A percentile compares a stretch with the other conserved stretches of the same genome.
phyloP scores from a whole-genome alignment of 2,888 invertebrate genomes.

The Hydraecia micacea region DNA sequence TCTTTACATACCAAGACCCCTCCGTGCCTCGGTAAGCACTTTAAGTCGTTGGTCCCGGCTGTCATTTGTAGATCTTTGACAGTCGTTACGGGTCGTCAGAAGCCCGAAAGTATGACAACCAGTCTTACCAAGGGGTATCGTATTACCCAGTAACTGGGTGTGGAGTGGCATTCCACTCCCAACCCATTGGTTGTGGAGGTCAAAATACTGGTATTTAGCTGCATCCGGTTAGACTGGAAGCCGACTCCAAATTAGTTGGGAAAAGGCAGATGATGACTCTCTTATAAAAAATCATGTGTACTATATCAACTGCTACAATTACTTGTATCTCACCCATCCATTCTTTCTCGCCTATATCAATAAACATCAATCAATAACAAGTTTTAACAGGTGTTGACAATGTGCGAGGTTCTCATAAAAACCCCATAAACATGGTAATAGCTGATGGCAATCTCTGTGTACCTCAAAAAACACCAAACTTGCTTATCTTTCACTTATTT shows the following conservation, averaged over 20 bases:
- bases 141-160: neutral
- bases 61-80: neutral
- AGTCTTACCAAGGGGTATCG: neutral
- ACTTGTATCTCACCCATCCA: neutral
- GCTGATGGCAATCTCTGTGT: conserved; percentile 27
- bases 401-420: conserved; percentile 48
- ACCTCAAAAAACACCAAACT: conserved; percentile 24
- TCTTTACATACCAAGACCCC: too few relatives aligned
- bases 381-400: conserved; percentile 31
- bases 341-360: neutral
- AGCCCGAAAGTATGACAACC: neutral
- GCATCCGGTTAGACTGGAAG: too few relatives aligned
- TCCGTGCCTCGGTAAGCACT: neutral
- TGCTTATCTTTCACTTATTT: conserved; percentile 36
- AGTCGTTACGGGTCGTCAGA: neutral
- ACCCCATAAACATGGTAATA: conserved; percentile 41
- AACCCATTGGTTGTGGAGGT: too few relatives aligned
- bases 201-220: neutral
- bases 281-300: neutral
- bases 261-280: too few relatives aligned
- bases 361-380: neutral
- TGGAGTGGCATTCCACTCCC: too few relatives aligned
- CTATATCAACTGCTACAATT: neutral
- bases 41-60: neutral
- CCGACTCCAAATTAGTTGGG: neutral